phyloP scores from a whole-genome alignment of 2,888 invertebrate genomes.

The Thymelicus lineola region DNA sequence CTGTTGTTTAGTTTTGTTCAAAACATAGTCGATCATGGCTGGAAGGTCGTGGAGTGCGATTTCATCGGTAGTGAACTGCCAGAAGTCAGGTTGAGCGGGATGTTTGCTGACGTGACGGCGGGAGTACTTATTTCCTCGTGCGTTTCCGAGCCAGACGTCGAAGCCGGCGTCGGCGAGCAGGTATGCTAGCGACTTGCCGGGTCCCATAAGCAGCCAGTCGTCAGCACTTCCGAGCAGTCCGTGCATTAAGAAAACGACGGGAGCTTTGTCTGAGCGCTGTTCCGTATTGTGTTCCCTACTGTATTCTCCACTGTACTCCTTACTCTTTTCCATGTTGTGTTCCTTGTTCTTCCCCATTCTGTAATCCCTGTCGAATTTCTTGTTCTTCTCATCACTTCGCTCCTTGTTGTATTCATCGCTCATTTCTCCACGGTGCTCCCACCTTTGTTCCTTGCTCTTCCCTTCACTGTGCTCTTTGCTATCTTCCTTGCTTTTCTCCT shows the following conservation, averaged over 20 bases:
- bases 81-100: slow-evolving; percentile 68
- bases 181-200: slow-evolving; percentile 78
- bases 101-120: slow-evolving; percentile 68
- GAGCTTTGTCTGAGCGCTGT: slow-evolving; percentile 53
- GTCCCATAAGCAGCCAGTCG: slow-evolving; percentile 88
- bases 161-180: slow-evolving; percentile 69
- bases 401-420: neutral
- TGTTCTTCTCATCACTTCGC: neutral
- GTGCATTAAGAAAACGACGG: slow-evolving; percentile 85
- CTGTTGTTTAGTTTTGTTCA: slow-evolving; percentile 61
- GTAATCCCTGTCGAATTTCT: neutral
- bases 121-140: slow-evolving; percentile 74
- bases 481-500: neutral
- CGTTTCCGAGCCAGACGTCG: slow-evolving; percentile 79
- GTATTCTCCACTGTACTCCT: neutral
- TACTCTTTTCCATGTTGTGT: neutral
- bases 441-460: neutral
- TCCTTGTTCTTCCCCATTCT: neutral
- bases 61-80: slow-evolving; percentile 77
- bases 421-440: neutral
- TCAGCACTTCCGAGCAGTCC: slow-evolving; percentile 88
- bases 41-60: slow-evolving; percentile 74
- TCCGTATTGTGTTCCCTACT: slow-evolving; percentile 35
- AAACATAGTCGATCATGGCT: slow-evolving; percentile 73
- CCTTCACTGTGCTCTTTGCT: neutral